Conservation (phyloP, 2,888 invertebrate genomes). For the Eledona agricola region DNA sequence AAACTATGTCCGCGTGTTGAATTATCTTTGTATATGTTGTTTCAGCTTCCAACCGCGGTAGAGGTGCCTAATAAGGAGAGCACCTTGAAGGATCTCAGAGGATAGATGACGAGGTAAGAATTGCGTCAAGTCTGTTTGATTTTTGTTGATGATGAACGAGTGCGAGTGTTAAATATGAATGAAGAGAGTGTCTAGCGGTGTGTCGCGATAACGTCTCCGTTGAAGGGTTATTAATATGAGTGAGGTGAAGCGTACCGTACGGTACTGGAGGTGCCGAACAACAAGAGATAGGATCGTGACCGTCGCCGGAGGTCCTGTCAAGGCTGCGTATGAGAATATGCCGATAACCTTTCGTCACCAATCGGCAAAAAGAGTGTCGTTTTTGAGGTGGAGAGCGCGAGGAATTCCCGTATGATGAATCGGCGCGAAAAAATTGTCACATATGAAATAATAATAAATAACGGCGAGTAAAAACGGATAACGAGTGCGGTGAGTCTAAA, state of each 20-base stretch:
- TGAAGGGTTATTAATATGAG: constrained; percentile 52
- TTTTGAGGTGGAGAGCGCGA: constrained; percentile 6
- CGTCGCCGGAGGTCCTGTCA: constrained; percentile 43
- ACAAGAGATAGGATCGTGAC: constrained; percentile 46
- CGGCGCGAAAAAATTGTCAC: constrained; percentile 49
- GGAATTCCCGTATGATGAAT: constrained; percentile 45
- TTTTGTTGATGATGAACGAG: too few relatives aligned
- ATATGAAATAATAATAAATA: constrained; percentile 55
- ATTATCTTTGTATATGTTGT: too few relatives aligned
- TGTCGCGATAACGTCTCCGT: constrained; percentile 38
- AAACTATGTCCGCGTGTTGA: too few relatives aligned
- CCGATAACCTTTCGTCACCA: constrained; percentile 30
- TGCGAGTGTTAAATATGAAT: constrained; percentile 50
- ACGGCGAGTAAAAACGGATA: constrained; percentile 50
- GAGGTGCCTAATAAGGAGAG: too few relatives aligned
- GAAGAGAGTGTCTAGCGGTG: constrained; percentile 48
- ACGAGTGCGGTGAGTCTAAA: constrained; percentile 52
- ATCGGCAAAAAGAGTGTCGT: constrained; percentile 14
- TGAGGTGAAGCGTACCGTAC: constrained; percentile 41
- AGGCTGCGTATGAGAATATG: constrained; percentile 24
- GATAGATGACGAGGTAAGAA: too few relatives aligned
- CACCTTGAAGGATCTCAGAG: too few relatives aligned
- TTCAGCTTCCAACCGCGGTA: too few relatives aligned
- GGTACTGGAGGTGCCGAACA: constrained; percentile 50
- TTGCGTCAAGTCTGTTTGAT: too few relatives aligned